Evolutionary conservation across 2,888 invertebrate genomes (phyloP).

Genomic region (Lymantria monacha): DNA sequence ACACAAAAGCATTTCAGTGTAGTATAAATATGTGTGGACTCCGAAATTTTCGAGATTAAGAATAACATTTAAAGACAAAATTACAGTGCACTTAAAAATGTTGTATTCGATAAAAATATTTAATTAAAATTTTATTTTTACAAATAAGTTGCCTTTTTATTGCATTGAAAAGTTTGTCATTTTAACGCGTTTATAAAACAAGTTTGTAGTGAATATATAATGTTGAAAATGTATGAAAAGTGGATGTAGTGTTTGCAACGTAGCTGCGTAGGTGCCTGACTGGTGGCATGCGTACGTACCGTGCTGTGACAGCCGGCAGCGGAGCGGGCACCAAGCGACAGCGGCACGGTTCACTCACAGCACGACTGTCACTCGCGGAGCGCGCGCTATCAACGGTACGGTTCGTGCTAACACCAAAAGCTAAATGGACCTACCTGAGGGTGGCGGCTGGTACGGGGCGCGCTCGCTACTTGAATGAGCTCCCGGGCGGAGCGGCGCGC

Average conservation of each 20-base stretch:
- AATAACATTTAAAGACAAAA: no score
- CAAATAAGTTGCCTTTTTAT: no score
- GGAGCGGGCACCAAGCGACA: conserved; percentile 33
- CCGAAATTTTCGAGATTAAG: background rate
- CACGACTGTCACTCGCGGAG: conserved; percentile 75
- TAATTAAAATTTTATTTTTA: no score
- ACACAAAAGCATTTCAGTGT: conserved; percentile 36
- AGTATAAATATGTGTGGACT: background rate
- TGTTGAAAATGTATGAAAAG: conserved; percentile 25
- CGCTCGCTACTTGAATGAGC: conserved; percentile 80
- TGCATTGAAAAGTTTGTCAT: no score
- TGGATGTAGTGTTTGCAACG: conserved; percentile 32
- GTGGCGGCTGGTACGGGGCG: conserved; percentile 78
- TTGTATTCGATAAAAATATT: no score
- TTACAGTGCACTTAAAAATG: no score
- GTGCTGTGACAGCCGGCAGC: conserved; percentile 27
- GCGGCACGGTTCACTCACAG: conserved; percentile 62
- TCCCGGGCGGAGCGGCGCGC: conserved; percentile 81
- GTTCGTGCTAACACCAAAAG: conserved; percentile 77
- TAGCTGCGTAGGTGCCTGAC: conserved; percentile 37
- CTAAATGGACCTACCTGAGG: conserved; percentile 81
- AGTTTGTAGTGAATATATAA: conserved; percentile 37
- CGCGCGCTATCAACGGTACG: conserved; percentile 64
- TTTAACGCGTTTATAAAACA: background rate
- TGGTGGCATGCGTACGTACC: conserved; percentile 71